phyloP scores from a whole-genome alignment of 2,113 vertebrate genomes.

The Oreocharis arfaki region DNA sequence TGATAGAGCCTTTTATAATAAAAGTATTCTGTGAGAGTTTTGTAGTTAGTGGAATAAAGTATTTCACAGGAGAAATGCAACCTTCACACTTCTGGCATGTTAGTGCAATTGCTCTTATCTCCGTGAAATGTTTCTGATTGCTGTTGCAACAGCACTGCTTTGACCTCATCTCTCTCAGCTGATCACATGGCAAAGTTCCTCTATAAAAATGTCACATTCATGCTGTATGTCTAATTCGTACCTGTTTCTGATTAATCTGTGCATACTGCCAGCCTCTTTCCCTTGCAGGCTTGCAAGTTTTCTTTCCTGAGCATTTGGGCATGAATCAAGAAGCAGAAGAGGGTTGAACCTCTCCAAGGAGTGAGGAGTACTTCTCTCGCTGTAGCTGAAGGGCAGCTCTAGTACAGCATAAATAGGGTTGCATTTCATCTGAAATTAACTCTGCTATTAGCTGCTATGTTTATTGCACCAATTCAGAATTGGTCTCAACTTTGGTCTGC shows the following conservation, averaged over 20 bases:
- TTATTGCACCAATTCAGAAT: background rate
- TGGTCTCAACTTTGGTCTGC: background rate
- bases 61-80: background rate
- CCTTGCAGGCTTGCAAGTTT: background rate
- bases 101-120: background rate
- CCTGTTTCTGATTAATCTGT: background rate
- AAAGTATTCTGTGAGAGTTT: background rate
- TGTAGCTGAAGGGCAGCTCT: background rate
- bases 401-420: background rate
- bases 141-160: background rate
- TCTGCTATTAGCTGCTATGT: background rate
- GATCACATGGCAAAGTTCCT: background rate
- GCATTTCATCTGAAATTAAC: background rate
- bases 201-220: background rate
- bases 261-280: background rate
- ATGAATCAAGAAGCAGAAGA: background rate
- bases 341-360: background rate
- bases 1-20: background rate
- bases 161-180: background rate
- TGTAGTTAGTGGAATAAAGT: background rate
- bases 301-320: background rate
- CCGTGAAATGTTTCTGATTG: accelerated
- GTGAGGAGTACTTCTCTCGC: accelerated
- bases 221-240: background rate
- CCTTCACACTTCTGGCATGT: background rate